Conservation (phyloP, 2,113 vertebrate genomes). For the Myotis yumanensis region DNA sequence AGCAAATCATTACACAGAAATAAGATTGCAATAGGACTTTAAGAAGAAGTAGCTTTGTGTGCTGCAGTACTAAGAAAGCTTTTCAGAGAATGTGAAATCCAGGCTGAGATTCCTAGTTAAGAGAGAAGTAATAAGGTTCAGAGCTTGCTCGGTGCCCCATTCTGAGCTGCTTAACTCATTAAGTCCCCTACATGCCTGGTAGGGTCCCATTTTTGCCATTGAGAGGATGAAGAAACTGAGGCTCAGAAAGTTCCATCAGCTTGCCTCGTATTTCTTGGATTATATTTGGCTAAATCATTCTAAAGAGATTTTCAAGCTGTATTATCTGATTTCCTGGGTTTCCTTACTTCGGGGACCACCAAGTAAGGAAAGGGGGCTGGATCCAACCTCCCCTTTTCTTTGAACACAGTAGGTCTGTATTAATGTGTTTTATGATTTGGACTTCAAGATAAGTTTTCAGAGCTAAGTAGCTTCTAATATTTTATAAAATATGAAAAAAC, state of each 20-base stretch:
- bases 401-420: background rate
- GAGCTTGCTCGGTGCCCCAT: background rate
- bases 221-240: background rate
- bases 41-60: background rate
- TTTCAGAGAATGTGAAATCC: background rate
- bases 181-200: background rate
- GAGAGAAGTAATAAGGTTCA: background rate
- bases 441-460: background rate
- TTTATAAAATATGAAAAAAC: conserved; percentile 27
- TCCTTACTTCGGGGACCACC: background rate
- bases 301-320: background rate
- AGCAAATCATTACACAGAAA: background rate
- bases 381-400: background rate
- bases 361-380: background rate
- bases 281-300: background rate
- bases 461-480: conserved; percentile 1
- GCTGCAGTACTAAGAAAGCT: background rate
- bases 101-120: background rate
- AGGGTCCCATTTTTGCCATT: background rate
- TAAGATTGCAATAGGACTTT: background rate
- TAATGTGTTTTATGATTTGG: background rate
- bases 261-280: background rate
- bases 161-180: background rate
- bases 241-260: background rate
- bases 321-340: background rate